These are phyloP conservation scores for Catharus fuscescens DNA, from an alignment of 2,113 vertebrate genomes.

Conservation along the genomic window DNA sequence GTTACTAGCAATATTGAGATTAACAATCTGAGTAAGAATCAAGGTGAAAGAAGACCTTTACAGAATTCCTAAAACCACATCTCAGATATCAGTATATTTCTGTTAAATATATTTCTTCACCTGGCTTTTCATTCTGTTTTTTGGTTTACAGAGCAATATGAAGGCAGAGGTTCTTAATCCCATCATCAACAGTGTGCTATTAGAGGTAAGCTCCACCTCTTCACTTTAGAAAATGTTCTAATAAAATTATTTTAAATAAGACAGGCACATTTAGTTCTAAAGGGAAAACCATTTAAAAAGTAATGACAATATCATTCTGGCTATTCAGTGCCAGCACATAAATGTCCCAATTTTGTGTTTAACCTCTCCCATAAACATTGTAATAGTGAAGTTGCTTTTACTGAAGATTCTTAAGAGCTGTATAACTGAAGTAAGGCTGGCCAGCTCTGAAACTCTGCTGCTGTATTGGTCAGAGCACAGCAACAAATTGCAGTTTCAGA, in stretches of 20 bases:
- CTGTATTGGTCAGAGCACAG: not conserved
- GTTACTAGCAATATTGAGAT: not conserved
- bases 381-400: conserved; percentile 19
- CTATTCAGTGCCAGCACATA: not conserved
- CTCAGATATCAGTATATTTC: not conserved
- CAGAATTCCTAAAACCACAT: not conserved
- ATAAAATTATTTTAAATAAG: not conserved
- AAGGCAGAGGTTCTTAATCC: conserved; percentile 95
- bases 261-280: not conserved
- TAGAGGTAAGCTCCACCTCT: conserved; percentile 83
- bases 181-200: conserved; percentile 81
- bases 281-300: not conserved
- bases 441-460: not conserved
- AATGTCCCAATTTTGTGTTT: not conserved
- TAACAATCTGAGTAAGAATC: not conserved
- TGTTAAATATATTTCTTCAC: not conserved
- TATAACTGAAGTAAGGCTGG: not conserved
- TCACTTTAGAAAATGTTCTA: not conserved
- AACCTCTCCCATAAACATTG: conserved; percentile 31
- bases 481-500: not conserved
- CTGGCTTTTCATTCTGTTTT: conserved; percentile 26
- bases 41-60: not conserved
- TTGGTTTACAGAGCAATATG: conserved; percentile 79
- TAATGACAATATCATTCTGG: not conserved
- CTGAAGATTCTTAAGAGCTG: conserved; percentile 12